A percentile compares a stretch with the other conserved stretches of the same genome.
Evolutionary conservation across 2,113 vertebrate genomes (phyloP).

Genomic region (Chaetops frenatus): DNA sequence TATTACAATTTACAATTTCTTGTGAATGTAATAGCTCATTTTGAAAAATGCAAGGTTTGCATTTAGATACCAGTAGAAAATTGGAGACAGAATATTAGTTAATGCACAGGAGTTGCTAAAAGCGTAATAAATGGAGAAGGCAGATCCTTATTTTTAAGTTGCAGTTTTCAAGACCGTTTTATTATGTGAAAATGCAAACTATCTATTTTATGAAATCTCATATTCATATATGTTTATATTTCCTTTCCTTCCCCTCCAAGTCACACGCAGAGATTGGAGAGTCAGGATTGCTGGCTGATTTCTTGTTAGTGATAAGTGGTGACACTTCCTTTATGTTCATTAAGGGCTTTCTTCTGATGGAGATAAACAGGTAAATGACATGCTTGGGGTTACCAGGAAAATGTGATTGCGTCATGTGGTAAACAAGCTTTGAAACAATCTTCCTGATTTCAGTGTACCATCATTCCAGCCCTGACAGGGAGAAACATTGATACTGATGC

Average conservation of each 20-base stretch:
- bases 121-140: neutral
- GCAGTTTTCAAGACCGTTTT: neutral
- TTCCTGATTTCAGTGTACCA: constrained; percentile 42
- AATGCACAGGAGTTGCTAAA: neutral
- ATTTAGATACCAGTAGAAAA: neutral
- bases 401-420: constrained; percentile 64
- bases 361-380: constrained; percentile 69
- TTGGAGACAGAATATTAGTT: neutral
- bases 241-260: neutral
- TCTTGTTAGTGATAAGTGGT: constrained; percentile 67
- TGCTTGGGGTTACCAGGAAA: constrained; percentile 67
- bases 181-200: neutral
- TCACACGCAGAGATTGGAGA: neutral
- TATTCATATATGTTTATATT: neutral
- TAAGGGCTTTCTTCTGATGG: constrained; percentile 61
- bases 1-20: neutral
- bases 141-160: neutral
- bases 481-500: neutral
- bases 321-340: constrained; percentile 65
- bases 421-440: constrained; percentile 51
- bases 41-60: constrained; percentile 1
- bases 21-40: neutral
- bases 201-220: neutral
- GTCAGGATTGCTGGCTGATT: constrained; percentile 36
- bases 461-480: constrained; percentile 40